These are phyloP conservation scores for Charanyca ferruginea DNA, from an alignment of 2,888 invertebrate genomes.

Conservation along the genomic window DNA sequence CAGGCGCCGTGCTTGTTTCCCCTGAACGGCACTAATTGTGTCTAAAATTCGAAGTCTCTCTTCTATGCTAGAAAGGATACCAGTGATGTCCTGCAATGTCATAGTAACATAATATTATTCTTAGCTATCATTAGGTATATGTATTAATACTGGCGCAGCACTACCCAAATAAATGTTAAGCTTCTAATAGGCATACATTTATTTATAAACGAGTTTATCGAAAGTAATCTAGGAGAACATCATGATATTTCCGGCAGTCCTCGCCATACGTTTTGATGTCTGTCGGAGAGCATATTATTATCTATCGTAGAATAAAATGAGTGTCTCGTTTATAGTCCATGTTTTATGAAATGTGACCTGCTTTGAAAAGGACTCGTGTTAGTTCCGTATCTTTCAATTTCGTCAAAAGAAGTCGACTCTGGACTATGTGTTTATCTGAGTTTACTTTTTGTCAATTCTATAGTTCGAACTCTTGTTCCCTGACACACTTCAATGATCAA, in stretches of 20 bases:
- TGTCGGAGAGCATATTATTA: slow-evolving; percentile 38
- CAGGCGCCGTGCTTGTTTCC: slow-evolving; percentile 84
- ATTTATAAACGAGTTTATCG: slow-evolving; percentile 55
- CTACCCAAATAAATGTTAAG: slow-evolving; percentile 44
- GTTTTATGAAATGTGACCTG: slow-evolving; percentile 46
- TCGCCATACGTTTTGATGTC: slow-evolving; percentile 48
- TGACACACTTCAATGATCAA: slow-evolving; percentile 40
- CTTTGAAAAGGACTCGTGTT: slow-evolving; percentile 33
- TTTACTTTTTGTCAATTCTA: slow-evolving; percentile 20
- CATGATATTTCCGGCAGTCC: slow-evolving; percentile 54
- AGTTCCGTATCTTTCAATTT: slow-evolving; percentile 32
- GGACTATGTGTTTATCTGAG: neutral
- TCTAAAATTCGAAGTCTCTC: slow-evolving; percentile 85
- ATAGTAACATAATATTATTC: slow-evolving; percentile 6
- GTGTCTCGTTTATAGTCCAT: slow-evolving; percentile 30
- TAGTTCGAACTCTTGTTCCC: slow-evolving; percentile 17
- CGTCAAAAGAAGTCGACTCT: slow-evolving; percentile 30
- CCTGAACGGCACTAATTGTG: slow-evolving; percentile 82
- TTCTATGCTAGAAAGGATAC: slow-evolving; percentile 83
- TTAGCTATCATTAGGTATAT: slow-evolving; percentile 5
- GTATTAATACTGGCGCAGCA: slow-evolving; percentile 24
- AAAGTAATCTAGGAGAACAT: slow-evolving; percentile 54
- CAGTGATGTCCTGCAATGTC: slow-evolving; percentile 81
- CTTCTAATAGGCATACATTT: slow-evolving; percentile 40
- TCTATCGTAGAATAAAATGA: slow-evolving; percentile 25